Base-by-base conservation (phyloP, 2,113 vertebrate species). In the Onychostoma macrolepis region DNA sequence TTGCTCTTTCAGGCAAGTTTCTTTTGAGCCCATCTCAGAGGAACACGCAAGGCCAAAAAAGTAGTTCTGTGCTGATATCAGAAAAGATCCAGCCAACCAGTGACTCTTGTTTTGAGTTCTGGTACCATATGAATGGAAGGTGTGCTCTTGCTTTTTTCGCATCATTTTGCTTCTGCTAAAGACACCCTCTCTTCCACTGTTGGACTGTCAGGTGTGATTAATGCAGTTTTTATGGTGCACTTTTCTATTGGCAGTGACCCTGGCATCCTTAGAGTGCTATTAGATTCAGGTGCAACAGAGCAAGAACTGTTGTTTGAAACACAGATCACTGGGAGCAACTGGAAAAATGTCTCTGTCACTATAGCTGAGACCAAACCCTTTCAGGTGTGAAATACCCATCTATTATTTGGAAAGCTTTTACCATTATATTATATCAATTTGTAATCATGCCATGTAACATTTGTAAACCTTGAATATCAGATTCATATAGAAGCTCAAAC, bases 51-150 rank as follows among this genome's bases (percentile, higher is more conserved):
- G 76, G 65, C 81, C 84, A 53, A 63, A 89, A 48, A 79, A 92
- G 87, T 72, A 65, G 33, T 10, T 90, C 93, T 33, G 85, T 92
- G 69, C 71, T 95, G 1, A 74, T 87, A 30, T 96, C 95, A 75
- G 93, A 95, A 85, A 93, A 92, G 92, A 92, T 95, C 85, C 87
- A 87, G 13, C 67, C 50, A 2, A 89, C 65, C 48, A 24, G 67
- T 12, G 6, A 87, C 1, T 90, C 89, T 77, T 95, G 95, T 85
- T 76, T 96, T 87, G 92, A 90, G 2, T 89, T 96, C 10, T 95
- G 94, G 95, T 94, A 94, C 89, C 87, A 92, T 38, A 91, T 92
- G 85, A 86, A 91, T 43, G 85, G 84, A 90, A 95, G 94, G 95
- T 96, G 83, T 90, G 88, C 87, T 63, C 50, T 53, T 10, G 78